Base-by-base conservation (phyloP, 2,797 vertebrate species). In the Sebastes minor region DNA sequence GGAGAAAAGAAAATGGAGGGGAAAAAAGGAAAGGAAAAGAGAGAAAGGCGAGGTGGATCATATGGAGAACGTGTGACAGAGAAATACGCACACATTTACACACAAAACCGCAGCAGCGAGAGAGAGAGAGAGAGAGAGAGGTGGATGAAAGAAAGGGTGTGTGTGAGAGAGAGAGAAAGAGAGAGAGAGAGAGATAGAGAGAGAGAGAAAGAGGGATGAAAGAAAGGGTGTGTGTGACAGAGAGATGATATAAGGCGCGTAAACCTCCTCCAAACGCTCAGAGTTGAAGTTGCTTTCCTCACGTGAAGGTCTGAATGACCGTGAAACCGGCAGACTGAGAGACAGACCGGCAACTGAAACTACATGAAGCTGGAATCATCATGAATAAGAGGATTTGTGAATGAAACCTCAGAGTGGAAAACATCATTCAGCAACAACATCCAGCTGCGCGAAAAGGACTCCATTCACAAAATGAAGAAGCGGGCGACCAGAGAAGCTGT, bases 211-310 rank as follows among this genome's bases (percentile, higher is more conserved):
- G 46, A 2, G 7, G 35, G 35, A 38, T 38, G 35, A 38, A 38
- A 49, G 16, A 18, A 49, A 16, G 49, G 18, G 46, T 8, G 46
- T 18, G 46, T 18, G 46, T 2, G 46, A 5, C 2, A 52, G 49
- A 52, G 49, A 52, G 79, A 69, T 1, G 74, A 69, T 91, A 81
- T 78, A 90, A 91, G 86, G 82, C 81, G 75, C 85, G 61, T 69
- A 32, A 69, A 70, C 8, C 8, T 74, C 22, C 14, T 71, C 33
- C 4, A 49, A 5, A 1, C 2, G 16, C 61, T 75, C 75, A 55
- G 42, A 83, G 63, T 8, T 55, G 30, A 55, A 49, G 65, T 22
- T 25, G 42, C 18, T 23, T 12, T 35, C 27, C 5, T 10, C 62
- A 55, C 32, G 32, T 55, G 81, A 66, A 27, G 28, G 13, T 66